Conservation (phyloP, 2,797 vertebrate species). For the Pangasius macronema region DNA sequence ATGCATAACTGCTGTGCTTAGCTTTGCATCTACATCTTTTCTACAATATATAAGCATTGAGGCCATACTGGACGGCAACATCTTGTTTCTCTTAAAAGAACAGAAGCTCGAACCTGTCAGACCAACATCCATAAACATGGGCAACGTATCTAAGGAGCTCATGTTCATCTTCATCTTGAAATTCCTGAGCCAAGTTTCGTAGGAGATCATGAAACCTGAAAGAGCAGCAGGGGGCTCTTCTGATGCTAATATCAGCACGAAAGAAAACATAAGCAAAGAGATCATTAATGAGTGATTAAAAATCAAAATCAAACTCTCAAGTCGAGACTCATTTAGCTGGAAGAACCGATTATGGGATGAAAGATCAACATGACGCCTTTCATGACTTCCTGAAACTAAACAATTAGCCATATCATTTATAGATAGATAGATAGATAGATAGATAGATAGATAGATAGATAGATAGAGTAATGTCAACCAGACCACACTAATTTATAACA, state of each 20-base stretch:
- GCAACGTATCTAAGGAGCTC: neutral
- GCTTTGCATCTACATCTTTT: conserved; percentile 10
- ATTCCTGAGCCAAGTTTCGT: conserved; percentile 9
- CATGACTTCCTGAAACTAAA: neutral
- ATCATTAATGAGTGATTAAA: neutral
- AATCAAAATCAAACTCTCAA: neutral
- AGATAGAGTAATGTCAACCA: neutral
- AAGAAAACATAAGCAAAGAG: neutral
- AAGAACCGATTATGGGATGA: neutral
- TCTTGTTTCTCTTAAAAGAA: conserved; percentile 35
- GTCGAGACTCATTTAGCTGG: neutral
- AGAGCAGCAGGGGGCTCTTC: neutral
- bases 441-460: neutral
- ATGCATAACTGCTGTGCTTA: neutral
- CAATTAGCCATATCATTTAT: neutral
- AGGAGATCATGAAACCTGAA: neutral
- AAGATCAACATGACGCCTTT: neutral
- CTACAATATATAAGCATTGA: neutral
- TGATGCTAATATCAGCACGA: conserved; percentile 2
- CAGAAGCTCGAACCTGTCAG: conserved; percentile 21
- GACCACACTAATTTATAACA: neutral
- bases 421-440: neutral
- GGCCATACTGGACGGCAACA: conserved; percentile 5
- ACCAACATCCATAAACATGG: neutral
- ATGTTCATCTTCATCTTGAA: neutral